phyloP scores from a whole-genome alignment of 2,888 invertebrate genomes.

The Timema podura region DNA sequence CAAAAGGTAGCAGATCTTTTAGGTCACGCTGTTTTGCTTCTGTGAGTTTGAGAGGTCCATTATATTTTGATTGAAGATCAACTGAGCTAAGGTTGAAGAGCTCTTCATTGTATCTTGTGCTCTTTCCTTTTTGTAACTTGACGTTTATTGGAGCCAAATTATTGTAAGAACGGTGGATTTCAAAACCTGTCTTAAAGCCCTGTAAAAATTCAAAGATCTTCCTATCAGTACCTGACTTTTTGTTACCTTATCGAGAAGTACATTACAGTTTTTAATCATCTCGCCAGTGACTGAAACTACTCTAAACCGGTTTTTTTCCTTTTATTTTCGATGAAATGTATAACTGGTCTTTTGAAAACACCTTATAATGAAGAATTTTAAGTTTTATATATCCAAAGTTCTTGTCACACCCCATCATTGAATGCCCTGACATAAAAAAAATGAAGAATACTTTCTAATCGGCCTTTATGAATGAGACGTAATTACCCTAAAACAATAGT shows the following conservation, averaged over 20 bases:
- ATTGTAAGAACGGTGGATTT: neutral
- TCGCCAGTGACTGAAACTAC: neutral
- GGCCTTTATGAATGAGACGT: neutral
- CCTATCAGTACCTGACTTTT: neutral
- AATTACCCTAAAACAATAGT: neutral
- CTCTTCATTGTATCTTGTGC: neutral
- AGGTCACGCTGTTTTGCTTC: too few relatives aligned
- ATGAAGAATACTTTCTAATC: neutral
- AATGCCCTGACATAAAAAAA: slow-evolving; percentile 10
- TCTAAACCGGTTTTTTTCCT: neutral
- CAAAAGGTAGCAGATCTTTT: too few relatives aligned
- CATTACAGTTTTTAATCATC: neutral
- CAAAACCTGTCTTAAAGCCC: neutral
- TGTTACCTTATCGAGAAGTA: slow-evolving; percentile 7
- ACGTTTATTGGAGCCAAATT: neutral
- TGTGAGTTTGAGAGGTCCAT: neutral
- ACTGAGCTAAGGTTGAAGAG: slow-evolving; percentile 9
- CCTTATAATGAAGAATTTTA: neutral
- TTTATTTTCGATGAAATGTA: too few relatives aligned
- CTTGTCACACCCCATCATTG: slow-evolving; percentile 3
- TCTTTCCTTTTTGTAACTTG: slow-evolving; percentile 9
- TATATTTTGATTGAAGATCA: neutral
- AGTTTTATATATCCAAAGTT: neutral
- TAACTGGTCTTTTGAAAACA: neutral
- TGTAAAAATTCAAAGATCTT: slow-evolving; percentile 12